Base-by-base conservation (phyloP, 2,113 vertebrate species). In the Vicugna pacos region DNA sequence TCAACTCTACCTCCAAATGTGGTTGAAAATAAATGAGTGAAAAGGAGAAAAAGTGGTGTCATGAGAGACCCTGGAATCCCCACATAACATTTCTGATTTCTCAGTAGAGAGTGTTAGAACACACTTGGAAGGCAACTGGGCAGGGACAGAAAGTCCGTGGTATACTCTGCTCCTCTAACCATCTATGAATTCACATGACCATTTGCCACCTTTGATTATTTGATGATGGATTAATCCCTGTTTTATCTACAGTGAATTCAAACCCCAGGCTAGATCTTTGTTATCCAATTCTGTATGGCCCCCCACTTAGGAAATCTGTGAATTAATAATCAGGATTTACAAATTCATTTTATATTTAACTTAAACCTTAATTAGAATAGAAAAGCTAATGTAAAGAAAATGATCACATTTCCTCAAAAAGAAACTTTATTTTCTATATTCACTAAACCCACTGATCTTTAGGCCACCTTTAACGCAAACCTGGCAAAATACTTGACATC, bases 311-410 rank as follows among this genome's bases (percentile, higher is more conserved):
- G 73, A 87, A 86, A 85, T 19, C 0, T 89, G 14, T 64, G 60
- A 76, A 58, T 64, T 69, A 92, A 77, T 38, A 85, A 28, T 93
- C 77, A 92, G 54, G 32, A 69, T 62, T 92, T 82, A 83, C 22
- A 96, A 82, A 70, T 73, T 93, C 38, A 93, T 70, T 79, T 94
- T 88, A 67, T 64, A 97, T 62, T 79, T 79, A 89, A 89, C 24
- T 81, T 77, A 89, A 94, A 92, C 90, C 14, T 89, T 77, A 72
- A 94, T 80, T 67, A 85, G 42, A 67, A 93, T 52, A 8, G 5
- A 86, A 93, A 95, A 38, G 65, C 54, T 91, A 89, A 16, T 19
- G 7, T 7, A 32, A 76, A 87, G 62, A 90, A 85, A 95, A 93
- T 75, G 20, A 92, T 52, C 15, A 22, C 11, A 92, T 79, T 89